Percentiles rank a stretch among this genome's conserved stretches.
phyloP scores from a whole-genome alignment of 2,888 invertebrate genomes.

The Acronicta psi region DNA sequence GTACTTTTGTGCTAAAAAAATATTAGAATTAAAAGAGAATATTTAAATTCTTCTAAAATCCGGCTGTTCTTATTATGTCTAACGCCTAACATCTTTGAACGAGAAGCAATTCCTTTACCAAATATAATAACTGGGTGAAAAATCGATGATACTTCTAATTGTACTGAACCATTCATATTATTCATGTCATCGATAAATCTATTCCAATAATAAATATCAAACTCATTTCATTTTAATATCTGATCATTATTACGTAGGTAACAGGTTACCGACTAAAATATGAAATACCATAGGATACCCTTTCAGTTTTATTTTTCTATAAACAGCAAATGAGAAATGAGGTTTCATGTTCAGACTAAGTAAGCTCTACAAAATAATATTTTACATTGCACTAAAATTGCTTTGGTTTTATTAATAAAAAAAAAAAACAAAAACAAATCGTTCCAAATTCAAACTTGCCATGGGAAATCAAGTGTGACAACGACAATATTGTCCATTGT shows the following conservation, averaged over 20 bases:
- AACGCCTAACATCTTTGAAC: constrained; percentile 4
- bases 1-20: neutral
- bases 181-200: constrained; percentile 18
- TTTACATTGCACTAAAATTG: too few relatives aligned
- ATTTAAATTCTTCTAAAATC: too few relatives aligned
- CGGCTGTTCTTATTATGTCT: too few relatives aligned
- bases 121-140: constrained; percentile 8
- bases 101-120: constrained; percentile 24
- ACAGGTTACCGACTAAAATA: too few relatives aligned
- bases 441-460: constrained; percentile 28
- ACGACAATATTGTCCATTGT: constrained; percentile 25
- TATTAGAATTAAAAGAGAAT: neutral
- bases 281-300: too few relatives aligned
- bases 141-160: constrained; percentile 13
- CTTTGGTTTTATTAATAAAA: neutral
- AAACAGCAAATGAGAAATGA: too few relatives aligned
- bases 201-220: constrained; percentile 26
- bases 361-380: neutral
- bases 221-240: too few relatives aligned
- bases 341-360: too few relatives aligned
- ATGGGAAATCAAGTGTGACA: constrained; percentile 26
- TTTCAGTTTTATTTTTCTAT: too few relatives aligned
- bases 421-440: constrained; percentile 2
- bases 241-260: too few relatives aligned
- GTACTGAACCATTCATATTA: constrained; percentile 10